Evolutionary conservation across 2,797 vertebrate genomes (phyloP), one percentile per base, ranked within the genome.

Genomic region (Caiman crocodilus): DNA sequence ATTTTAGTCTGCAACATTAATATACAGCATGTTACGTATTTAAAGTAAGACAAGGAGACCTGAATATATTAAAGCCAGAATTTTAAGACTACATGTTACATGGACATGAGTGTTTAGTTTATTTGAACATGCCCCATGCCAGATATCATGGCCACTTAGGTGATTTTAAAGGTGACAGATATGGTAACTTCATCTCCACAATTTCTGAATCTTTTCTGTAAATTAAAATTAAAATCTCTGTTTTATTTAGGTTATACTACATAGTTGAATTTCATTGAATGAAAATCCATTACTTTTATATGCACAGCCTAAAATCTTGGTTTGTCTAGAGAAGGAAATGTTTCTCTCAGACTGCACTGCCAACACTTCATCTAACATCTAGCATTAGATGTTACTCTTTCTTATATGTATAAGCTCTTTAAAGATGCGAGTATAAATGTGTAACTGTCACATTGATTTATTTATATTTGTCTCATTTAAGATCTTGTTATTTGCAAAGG

Each of bases 21-120:
- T 64, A 85, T 58, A 89, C 35, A 95, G 92, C 82, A 83, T 92
- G 91, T 82, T 89, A 92, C 32, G 81, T 80, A 95, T 78, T 67
- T 64, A 61, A 96, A 92, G 58, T 79, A 86, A 93, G 85, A 94
- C 87, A 88, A 93, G 86, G 90, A 79, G 74, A 90, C 28, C 63
- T 89, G 85, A 95, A 96, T 50, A 15, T 63, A 84, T 35, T 94
- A 93, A 96, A 97, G 82, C 82, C 77, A 90, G 84, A 95, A 92
- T 80, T 92, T 88, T 87, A 92, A 94, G 94, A 93, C 55, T 85
- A 95, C 2, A 0, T 26, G 80, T 76, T 25, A 67, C 85, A 96
- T 79, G 42, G 82, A 76, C 67, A 90, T 8, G 26, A 69, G 82
- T 59, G 76, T 82, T 93, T 82, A 73, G 61, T 76, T 81, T 86